Conservation (phyloP, 2,888 invertebrate genomes). For the Tupiocoris notatus region DNA sequence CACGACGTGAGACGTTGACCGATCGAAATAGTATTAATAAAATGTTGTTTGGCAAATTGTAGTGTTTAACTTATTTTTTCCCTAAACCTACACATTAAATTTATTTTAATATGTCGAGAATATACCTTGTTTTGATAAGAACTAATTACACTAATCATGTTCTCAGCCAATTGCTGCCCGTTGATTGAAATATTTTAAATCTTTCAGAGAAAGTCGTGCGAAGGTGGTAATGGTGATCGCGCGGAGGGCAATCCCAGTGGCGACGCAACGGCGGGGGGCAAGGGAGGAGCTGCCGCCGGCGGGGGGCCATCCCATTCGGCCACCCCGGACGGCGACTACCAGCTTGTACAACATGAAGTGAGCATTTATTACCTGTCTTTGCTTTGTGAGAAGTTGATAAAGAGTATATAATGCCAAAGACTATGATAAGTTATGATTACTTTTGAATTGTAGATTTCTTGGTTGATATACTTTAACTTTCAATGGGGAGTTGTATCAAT, state of each 20-base stretch:
- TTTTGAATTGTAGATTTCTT: no score
- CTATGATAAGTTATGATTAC: no score
- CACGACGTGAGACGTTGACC: no score
- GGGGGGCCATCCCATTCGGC: constrained; percentile 60
- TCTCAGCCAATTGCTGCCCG: background rate
- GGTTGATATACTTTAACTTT: no score
- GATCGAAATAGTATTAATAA: no score
- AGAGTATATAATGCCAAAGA: no score
- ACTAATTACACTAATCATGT: no score
- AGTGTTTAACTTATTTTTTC: no score
- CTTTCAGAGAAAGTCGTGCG: constrained; percentile 63
- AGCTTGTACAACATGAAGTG: constrained; percentile 92
- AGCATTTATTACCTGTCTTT: background rate
- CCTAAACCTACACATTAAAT: background rate
- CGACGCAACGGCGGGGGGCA: constrained; percentile 72
- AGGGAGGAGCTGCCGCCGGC: constrained; percentile 62
- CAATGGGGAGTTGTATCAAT: no score
- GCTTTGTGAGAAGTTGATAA: no score
- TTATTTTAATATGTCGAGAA: background rate
- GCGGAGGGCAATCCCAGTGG: constrained; percentile 54
- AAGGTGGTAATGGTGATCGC: constrained; percentile 62
- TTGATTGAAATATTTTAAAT: constrained; percentile 6
- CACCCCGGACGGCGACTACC: constrained; percentile 95
- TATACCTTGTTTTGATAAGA: no score
- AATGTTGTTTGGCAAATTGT: no score